A percentile compares a stretch with the other conserved stretches of the same genome.
phyloP scores from a whole-genome alignment of 2,888 invertebrate genomes.

The Drosophila acutilabella region DNA sequence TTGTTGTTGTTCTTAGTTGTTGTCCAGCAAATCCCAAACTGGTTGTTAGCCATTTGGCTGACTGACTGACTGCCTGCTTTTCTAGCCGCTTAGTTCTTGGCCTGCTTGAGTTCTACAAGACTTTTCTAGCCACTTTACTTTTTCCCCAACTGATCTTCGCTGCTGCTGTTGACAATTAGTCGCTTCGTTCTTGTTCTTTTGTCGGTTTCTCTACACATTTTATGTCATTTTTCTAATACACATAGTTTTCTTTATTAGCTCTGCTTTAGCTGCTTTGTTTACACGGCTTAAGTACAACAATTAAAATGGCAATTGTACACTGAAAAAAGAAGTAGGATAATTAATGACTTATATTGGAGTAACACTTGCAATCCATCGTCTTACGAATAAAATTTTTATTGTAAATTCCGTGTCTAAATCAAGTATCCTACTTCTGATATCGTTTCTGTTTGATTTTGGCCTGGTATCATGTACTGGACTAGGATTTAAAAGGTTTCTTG shows the following conservation, averaged over 20 bases:
- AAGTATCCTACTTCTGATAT: no score
- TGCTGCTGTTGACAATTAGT: constrained; percentile 61
- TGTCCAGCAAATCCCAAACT: constrained; percentile 56
- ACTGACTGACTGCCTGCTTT: constrained; percentile 30
- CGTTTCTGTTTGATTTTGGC: no score
- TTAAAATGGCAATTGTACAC: constrained; percentile 59
- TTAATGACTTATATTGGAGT: no score
- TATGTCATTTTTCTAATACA: constrained; percentile 61
- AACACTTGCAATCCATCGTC: no score
- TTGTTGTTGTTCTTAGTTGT: constrained; percentile 36
- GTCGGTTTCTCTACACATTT: constrained; percentile 37
- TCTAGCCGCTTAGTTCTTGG: constrained; percentile 17
- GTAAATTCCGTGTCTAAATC: neutral
- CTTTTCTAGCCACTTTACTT: constrained; percentile 36
- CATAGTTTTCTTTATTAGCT: constrained; percentile 44
- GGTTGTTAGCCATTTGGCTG: constrained; percentile 57
- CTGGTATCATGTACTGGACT: no score
- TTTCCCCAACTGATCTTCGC: constrained; percentile 43
- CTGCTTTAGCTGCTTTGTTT: constrained; percentile 49
- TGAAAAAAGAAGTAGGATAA: constrained; percentile 19
- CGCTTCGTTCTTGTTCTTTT: constrained; percentile 41
- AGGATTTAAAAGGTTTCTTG: no score
- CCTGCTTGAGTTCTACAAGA: constrained; percentile 3
- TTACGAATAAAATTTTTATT: constrained; percentile 1
- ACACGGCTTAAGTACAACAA: constrained; percentile 52